Conservation (phyloP, 53 echinoderm and acorn worm genomes). For the Echinarachnius parma region DNA sequence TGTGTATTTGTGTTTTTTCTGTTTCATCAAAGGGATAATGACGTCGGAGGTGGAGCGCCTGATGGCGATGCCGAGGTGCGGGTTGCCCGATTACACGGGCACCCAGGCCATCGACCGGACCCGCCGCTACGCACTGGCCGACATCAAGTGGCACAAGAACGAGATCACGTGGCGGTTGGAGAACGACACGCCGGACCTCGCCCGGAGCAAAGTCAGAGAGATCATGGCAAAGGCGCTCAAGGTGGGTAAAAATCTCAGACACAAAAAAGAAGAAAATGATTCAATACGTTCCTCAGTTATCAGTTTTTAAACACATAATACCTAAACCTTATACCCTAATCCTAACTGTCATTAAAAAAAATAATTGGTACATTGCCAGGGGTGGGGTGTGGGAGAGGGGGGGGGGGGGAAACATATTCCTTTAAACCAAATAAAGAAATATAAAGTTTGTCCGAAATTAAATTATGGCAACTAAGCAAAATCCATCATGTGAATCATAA, state of each 20-base stretch:
- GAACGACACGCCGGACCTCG: conserved; percentile 46
- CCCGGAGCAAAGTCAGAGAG: not conserved
- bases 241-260: too few relatives aligned
- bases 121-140: conserved; percentile 51
- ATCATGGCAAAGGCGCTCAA: conserved; percentile 49
- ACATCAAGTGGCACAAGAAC: conserved; percentile 44
- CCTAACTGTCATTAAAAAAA: not conserved
- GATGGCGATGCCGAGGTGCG: conserved; percentile 76
- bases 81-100: conserved; percentile 68
- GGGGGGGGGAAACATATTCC: not conserved
- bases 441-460: too few relatives aligned
- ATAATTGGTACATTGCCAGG: not conserved
- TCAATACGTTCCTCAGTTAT: too few relatives aligned
- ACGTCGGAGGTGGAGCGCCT: conserved; percentile 11
- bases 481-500: too few relatives aligned
- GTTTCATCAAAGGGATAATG: conserved; percentile 31
- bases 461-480: too few relatives aligned
- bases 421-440: too few relatives aligned
- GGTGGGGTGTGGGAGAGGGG: not conserved
- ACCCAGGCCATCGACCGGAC: conserved; percentile 47
- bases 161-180: conserved; percentile 68
- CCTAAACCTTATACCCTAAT: too few relatives aligned
- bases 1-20: not conserved
- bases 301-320: too few relatives aligned
- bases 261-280: too few relatives aligned